Evolutionary conservation across 2,113 vertebrate genomes (phyloP).

Genomic region (Phocoena sinus): DNA sequence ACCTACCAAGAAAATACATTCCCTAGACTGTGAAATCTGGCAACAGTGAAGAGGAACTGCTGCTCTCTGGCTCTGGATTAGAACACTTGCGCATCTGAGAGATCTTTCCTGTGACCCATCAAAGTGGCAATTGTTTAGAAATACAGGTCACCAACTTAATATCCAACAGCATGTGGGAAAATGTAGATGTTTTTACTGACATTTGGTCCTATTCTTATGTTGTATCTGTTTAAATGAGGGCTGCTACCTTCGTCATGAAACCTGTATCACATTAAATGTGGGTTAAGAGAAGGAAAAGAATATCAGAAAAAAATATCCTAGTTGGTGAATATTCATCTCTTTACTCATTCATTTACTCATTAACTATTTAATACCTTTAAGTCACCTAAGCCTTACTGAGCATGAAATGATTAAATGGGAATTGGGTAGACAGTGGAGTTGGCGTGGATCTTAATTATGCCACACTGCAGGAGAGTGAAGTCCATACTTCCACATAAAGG

Average conservation of each 20-base stretch:
- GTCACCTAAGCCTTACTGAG: neutral
- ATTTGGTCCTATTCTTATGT: neutral
- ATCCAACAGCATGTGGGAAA: neutral
- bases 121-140: neutral
- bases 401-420: neutral
- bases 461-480: neutral
- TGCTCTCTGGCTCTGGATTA: neutral
- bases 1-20: neutral
- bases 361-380: neutral
- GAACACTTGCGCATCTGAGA: neutral
- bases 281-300: neutral
- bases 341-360: neutral
- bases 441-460: neutral
- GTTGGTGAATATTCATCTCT: neutral
- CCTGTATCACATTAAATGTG: neutral
- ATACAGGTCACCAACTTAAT: neutral
- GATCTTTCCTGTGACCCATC: neutral
- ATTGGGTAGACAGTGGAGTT: neutral
- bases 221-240: neutral
- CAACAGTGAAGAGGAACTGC: neutral
- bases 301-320: neutral
- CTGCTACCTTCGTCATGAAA: neutral
- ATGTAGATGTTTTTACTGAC: neutral
- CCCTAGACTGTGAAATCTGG: neutral
- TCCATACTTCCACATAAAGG: neutral